Conservation (phyloP, 2,888 invertebrate species). For the Masnerella sp. region DNA sequence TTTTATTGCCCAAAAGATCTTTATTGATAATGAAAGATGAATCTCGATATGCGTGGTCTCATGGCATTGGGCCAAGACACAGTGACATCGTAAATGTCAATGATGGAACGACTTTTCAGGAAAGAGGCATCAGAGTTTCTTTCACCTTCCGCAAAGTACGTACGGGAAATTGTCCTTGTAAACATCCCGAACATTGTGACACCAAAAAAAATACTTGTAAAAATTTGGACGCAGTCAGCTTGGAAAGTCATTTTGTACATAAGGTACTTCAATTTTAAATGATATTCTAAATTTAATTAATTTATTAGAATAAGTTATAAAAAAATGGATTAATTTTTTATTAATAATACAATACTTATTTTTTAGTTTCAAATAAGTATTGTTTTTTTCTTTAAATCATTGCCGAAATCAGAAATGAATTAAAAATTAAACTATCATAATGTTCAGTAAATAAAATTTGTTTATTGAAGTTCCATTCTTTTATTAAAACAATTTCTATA, state of each 20-base stretch:
- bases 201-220: constrained; percentile 69
- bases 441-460: too few relatives aligned
- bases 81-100: constrained; percentile 84
- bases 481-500: too few relatives aligned
- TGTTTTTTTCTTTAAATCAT: background rate
- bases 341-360: too few relatives aligned
- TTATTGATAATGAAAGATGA: constrained; percentile 89
- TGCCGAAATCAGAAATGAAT: too few relatives aligned
- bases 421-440: too few relatives aligned
- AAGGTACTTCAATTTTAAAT: constrained; percentile 76
- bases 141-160: constrained; percentile 89
- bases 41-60: constrained; percentile 90
- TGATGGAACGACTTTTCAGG: constrained; percentile 80
- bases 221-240: constrained; percentile 80
- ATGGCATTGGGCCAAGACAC: constrained; percentile 91
- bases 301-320: too few relatives aligned
- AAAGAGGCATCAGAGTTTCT: constrained; percentile 84
- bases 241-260: constrained; percentile 89
- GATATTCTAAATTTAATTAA: constrained; percentile 1
- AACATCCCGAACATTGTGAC: constrained; percentile 84
- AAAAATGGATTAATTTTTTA: too few relatives aligned
- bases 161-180: constrained; percentile 82
- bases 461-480: too few relatives aligned
- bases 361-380: too few relatives aligned
- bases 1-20: constrained; percentile 85